Conservation (phyloP, 1,140 invertebrate genomes). For the Meloidogyne floridensis region DNA sequence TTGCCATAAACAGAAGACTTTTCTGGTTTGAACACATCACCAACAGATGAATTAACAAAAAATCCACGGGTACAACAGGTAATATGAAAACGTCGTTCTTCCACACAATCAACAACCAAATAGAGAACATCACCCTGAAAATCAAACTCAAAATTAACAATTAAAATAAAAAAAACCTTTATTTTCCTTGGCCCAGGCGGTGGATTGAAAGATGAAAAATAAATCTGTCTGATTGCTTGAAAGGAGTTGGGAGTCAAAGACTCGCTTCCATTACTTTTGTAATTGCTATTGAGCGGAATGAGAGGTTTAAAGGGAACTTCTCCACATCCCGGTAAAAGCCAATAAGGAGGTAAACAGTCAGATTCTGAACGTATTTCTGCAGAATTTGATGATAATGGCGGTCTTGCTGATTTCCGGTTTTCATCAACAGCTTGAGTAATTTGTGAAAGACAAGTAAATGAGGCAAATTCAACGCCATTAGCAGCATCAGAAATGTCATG, state of each 20-base stretch:
- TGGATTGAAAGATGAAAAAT: constrained; percentile 43
- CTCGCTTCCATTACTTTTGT: constrained; percentile 13
- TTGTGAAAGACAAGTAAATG: constrained; percentile 36
- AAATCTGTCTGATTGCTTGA: constrained; percentile 32
- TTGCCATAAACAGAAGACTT: constrained; percentile 30
- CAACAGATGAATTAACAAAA: constrained; percentile 42
- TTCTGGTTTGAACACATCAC: constrained; percentile 44
- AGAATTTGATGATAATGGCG: background rate
- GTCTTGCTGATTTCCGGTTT: background rate
- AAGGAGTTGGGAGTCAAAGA: background rate
- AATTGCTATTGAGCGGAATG: constrained; percentile 16
- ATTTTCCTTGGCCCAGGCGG: constrained; percentile 43
- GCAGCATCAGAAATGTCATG: constrained; percentile 37
- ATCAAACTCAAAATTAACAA: constrained; percentile 7
- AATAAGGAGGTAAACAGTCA: constrained; percentile 41
- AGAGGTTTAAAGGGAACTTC: constrained; percentile 38
- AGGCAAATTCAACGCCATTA: constrained; percentile 41
- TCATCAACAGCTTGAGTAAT: constrained; percentile 32
- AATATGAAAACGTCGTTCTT: constrained; percentile 42
- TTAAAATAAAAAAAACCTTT: constrained; percentile 26
- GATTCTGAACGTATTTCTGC: constrained; percentile 24
- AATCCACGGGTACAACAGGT: constrained; percentile 44
- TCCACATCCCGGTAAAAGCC: constrained; percentile 28
- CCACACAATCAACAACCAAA: constrained; percentile 40
- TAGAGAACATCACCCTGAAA: constrained; percentile 44